Evolutionary conservation across 1,140 invertebrate genomes (phyloP).

Genomic region (Euura saliciscinereae): DNA sequence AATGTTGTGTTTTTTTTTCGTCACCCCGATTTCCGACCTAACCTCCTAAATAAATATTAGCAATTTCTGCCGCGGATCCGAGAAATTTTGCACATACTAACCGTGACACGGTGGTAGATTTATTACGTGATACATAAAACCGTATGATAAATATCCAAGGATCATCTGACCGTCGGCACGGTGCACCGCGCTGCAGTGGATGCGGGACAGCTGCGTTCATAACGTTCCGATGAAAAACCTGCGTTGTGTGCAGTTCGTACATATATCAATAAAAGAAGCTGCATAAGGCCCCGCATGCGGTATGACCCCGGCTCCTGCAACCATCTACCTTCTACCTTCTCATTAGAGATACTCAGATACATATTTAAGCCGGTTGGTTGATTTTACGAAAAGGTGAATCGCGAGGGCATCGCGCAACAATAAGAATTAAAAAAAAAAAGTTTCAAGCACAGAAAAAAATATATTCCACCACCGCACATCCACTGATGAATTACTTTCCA

Average conservation of each 20-base stretch:
- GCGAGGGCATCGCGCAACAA: too few species aligned
- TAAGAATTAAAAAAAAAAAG: neutral
- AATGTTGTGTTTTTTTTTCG: too few species aligned
- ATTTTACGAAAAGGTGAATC: neutral
- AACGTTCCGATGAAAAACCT: neutral
- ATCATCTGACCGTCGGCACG: neutral
- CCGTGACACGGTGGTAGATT: too few species aligned
- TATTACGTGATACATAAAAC: neutral
- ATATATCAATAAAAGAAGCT: slow-evolving; percentile 6
- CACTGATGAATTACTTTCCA: too few species aligned
- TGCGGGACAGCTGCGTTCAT: neutral
- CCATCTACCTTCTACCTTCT: neutral
- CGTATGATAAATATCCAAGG: neutral
- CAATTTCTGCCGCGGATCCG: too few species aligned
- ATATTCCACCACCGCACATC: too few species aligned
- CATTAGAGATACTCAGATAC: slow-evolving; percentile 7
- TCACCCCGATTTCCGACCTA: too few species aligned
- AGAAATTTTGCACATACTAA: too few species aligned
- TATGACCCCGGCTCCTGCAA: neutral
- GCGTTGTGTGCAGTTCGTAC: neutral
- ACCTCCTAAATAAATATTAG: too few species aligned
- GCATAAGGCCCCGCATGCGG: slow-evolving; percentile 3
- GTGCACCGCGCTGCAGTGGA: neutral
- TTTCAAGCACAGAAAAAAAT: neutral
- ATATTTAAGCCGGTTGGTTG: too few species aligned